Evolutionary conservation across 2,888 invertebrate species (phyloP).

Genomic region (Limnephilus rhombicus): DNA sequence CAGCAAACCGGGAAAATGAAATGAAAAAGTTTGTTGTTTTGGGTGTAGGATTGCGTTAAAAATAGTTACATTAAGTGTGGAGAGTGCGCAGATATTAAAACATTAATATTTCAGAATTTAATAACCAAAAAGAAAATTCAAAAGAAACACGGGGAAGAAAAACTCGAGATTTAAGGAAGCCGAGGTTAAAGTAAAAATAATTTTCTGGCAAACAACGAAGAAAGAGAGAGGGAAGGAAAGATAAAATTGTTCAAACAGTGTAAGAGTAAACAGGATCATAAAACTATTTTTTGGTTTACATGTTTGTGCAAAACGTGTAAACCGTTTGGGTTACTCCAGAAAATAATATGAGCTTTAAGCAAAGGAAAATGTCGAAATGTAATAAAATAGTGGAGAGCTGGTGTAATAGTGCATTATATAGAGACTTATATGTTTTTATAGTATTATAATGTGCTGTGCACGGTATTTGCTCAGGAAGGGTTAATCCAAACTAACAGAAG

Average conservation of each 20-base stretch:
- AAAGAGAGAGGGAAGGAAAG: background rate
- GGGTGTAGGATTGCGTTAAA: background rate
- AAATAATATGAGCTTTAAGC: background rate
- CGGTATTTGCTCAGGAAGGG: background rate
- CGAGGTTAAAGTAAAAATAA: background rate
- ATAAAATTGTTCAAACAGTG: background rate
- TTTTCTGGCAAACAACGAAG: background rate
- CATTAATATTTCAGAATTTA: background rate
- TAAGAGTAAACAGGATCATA: background rate
- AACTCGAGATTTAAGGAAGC: background rate
- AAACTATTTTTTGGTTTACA: background rate
- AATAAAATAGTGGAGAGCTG: too few relatives aligned
- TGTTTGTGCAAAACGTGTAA: background rate
- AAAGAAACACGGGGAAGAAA: background rate
- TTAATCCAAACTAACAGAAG: background rate
- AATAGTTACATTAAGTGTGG: background rate
- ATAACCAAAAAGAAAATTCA: background rate
- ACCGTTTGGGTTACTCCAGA: background rate
- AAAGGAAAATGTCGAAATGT: background rate
- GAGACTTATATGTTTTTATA: background rate
- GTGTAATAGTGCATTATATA: background rate
- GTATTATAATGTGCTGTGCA: background rate
- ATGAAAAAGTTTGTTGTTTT: background rate
- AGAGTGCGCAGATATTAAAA: background rate
- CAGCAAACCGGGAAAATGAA: too few relatives aligned